A percentile compares a stretch with the other conserved stretches of the same genome.
Conservation (phyloP, 2,113 vertebrate genomes). For the Lasiurus cinereus region DNA sequence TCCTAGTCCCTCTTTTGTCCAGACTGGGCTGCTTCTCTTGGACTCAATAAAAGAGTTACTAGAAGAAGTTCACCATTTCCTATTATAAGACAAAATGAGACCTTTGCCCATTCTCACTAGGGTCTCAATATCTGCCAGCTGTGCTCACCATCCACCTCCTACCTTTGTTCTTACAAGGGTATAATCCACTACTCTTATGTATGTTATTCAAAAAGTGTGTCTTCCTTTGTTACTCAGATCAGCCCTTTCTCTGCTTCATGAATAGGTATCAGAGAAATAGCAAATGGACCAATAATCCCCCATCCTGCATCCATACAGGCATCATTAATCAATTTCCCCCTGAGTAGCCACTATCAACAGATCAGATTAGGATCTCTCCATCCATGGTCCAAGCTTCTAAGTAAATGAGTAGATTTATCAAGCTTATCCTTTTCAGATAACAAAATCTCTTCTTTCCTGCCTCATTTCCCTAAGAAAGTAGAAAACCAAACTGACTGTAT, state of each 20-base stretch:
- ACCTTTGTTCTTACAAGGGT: not conserved
- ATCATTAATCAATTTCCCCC: constrained; percentile 61
- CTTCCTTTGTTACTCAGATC: not conserved
- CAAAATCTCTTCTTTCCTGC: not conserved
- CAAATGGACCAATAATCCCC: not conserved
- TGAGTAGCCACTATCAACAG: not conserved
- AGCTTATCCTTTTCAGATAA: not conserved
- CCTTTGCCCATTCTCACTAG: not conserved
- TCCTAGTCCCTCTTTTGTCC: not conserved
- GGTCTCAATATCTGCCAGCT: not conserved
- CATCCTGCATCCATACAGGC: not conserved
- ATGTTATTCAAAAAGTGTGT: not conserved
- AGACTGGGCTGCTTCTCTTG: not conserved
- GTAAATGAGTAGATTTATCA: constrained; percentile 23
- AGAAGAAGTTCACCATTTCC: not conserved
- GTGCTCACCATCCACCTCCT: not conserved
- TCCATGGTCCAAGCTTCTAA: not conserved
- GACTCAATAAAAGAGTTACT: not conserved
- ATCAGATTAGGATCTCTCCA: constrained; percentile 46
- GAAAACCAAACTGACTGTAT: constrained; percentile 12
- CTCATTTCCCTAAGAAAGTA: constrained; percentile 8
- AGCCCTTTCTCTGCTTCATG: not conserved
- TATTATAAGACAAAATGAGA: not conserved
- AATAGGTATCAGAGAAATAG: not conserved
- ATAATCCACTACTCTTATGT: not conserved